These are phyloP conservation scores for Theristicus caerulescens DNA, from an alignment of 2,113 vertebrate genomes.

Conservation along the genomic window DNA sequence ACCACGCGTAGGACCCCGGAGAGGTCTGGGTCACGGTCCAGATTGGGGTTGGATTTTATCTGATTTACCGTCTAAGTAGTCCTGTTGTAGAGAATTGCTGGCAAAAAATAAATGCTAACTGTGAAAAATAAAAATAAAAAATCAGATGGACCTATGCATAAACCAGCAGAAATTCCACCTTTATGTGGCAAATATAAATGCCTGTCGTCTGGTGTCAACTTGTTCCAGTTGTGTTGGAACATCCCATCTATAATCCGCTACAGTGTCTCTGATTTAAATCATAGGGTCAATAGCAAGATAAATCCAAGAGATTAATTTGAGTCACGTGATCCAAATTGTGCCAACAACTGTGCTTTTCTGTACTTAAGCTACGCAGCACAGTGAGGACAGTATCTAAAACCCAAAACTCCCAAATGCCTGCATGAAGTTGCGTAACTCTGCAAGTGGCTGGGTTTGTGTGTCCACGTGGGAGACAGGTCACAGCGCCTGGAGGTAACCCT, in stretches of 20 bases:
- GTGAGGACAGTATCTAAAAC: background rate
- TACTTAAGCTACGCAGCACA: background rate
- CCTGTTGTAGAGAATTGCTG: background rate
- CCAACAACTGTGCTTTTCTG: conserved; percentile 11
- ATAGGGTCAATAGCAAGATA: background rate
- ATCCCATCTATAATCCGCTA: background rate
- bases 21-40: background rate
- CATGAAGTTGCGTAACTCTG: background rate
- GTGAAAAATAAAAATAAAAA: background rate
- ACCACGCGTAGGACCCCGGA: background rate
- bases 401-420: background rate
- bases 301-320: conserved; percentile 14
- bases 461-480: background rate
- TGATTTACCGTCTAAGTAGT: background rate
- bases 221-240: background rate
- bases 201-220: background rate
- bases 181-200: background rate
- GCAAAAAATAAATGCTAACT: background rate
- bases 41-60: background rate
- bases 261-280: background rate
- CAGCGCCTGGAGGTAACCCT: background rate
- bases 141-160: background rate
- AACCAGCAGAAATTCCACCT: background rate
- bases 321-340: background rate
- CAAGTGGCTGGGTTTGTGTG: background rate